phyloP scores from a whole-genome alignment of 2,113 vertebrate genomes.

The Vulpes ferrilata region DNA sequence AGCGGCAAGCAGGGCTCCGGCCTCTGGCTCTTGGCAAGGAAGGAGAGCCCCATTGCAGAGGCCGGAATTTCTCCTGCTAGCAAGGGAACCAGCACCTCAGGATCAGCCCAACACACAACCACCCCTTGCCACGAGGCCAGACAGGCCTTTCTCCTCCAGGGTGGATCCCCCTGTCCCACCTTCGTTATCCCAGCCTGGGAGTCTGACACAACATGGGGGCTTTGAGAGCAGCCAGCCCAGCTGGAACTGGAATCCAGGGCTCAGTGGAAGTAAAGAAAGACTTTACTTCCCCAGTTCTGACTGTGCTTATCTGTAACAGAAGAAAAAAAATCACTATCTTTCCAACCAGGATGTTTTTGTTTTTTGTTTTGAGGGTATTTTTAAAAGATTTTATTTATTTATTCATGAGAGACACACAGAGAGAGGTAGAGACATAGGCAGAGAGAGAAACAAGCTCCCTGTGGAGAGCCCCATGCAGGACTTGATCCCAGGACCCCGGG shows the following conservation, averaged over 20 bases:
- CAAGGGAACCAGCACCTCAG: neutral
- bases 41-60: too few relatives aligned
- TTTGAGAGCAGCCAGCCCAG: neutral
- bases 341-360: neutral
- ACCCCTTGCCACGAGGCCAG: rapidly evolving
- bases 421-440: too few relatives aligned
- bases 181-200: neutral
- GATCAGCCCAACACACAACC: rapidly evolving
- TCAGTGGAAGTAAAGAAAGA: neutral
- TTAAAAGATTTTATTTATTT: too few relatives aligned
- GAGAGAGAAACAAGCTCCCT: too few relatives aligned
- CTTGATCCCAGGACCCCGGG: too few relatives aligned
- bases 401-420: too few relatives aligned
- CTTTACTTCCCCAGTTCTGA: neutral
- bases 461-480: too few relatives aligned
- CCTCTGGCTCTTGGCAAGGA: neutral
- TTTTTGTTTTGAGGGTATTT: too few relatives aligned
- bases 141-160: rapidly evolving
- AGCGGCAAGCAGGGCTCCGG: neutral
- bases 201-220: neutral
- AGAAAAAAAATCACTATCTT: neutral
- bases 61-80: neutral
- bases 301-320: neutral
- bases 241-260: neutral
- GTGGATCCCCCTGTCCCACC: rapidly evolving